Base-by-base conservation (phyloP, 2,888 invertebrate genomes). In the Metacarcinus magister region DNA sequence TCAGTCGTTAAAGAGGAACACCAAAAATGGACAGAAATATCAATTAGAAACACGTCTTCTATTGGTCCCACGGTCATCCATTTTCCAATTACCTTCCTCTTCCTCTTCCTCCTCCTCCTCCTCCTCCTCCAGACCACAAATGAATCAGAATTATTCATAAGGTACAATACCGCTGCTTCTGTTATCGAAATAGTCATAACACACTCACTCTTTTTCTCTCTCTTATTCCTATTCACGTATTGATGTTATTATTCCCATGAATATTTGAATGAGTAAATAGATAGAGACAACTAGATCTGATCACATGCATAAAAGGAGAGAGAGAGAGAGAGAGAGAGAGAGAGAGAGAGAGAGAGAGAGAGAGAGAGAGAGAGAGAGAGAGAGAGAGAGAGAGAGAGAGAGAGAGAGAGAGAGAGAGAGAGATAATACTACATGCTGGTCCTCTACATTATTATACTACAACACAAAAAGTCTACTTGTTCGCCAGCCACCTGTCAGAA, bases 21-120 rank as follows among this genome's bases (percentile, higher is more conserved):
- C 82, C 32, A 82, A 82, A 82, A 82, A 82, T 13, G 82, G 82
- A 82, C 82, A 28, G 82, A 82, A 82, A 82, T 82, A 82, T 82
- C 82, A 82, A 82, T 82, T 82, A 82, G 82, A 82, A 82, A 82
- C 5, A 82, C 32, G 32, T 82, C 82, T 82, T 32, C 82, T 19
- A 5, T 4, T 82, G 82, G 82, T 82, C 32, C 82, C 32, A 82
- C 82, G 82, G 28, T 82, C 82, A 82, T 82, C 10, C 32, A 32
- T 82, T 82, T 82, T 32, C 82, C 82, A 82, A 82, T 82, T 82
- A 82, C 67, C 67, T n/a, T 23, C 67, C 5, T 67, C 67, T 23
- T 67, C n/a, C 67, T 67, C 67, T 23, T 67, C n/a, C n/a, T 67
- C 67, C 67, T 67, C 67, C 67, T n/a, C 67, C 67, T 67, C 67